Evolutionary conservation across 1,140 invertebrate genomes (phyloP).

Genomic region (Drosophila truncata): DNA sequence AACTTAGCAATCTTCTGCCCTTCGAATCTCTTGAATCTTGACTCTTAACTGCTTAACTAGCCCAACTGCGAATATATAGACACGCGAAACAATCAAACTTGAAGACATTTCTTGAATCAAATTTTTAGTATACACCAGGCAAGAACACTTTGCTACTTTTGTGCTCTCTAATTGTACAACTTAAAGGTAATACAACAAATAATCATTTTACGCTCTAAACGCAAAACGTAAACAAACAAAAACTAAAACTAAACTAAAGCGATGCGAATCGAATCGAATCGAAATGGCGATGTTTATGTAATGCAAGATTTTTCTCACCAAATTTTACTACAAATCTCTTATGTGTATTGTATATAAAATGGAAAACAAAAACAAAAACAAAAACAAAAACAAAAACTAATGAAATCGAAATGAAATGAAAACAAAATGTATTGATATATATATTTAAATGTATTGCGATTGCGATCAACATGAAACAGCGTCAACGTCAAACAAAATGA

Average conservation of each 20-base stretch:
- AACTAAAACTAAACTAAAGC: slow-evolving; percentile 20
- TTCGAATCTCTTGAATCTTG: slow-evolving; percentile 37
- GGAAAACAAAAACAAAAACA: slow-evolving; percentile 36
- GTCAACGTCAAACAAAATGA: slow-evolving; percentile 52
- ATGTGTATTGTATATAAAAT: slow-evolving; percentile 81
- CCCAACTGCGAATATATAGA: slow-evolving; percentile 57
- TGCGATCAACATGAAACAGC: slow-evolving; percentile 33
- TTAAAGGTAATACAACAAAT: slow-evolving; percentile 76
- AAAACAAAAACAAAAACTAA: slow-evolving; percentile 30
- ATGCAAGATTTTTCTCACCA: slow-evolving; percentile 78
- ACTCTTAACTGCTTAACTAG: slow-evolving; percentile 66
- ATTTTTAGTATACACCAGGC: slow-evolving; percentile 78
- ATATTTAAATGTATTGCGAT: slow-evolving; percentile 57
- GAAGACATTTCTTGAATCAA: slow-evolving; percentile 69
- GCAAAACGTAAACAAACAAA: slow-evolving; percentile 34
- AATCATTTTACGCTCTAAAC: slow-evolving; percentile 77
- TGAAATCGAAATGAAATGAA: slow-evolving; percentile 29
- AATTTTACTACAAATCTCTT: slow-evolving; percentile 82
- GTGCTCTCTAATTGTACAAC: slow-evolving; percentile 82
- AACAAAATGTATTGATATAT: slow-evolving; percentile 57
- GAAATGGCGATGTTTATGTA: slow-evolving; percentile 64
- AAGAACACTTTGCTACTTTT: slow-evolving; percentile 75
- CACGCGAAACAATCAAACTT: slow-evolving; percentile 81
- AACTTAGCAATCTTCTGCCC: slow-evolving; percentile 46
- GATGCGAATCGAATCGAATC: slow-evolving; percentile 31